These are phyloP conservation scores for Cottus gobio DNA, from an alignment of 2,113 vertebrate genomes.

Conservation along the genomic window DNA sequence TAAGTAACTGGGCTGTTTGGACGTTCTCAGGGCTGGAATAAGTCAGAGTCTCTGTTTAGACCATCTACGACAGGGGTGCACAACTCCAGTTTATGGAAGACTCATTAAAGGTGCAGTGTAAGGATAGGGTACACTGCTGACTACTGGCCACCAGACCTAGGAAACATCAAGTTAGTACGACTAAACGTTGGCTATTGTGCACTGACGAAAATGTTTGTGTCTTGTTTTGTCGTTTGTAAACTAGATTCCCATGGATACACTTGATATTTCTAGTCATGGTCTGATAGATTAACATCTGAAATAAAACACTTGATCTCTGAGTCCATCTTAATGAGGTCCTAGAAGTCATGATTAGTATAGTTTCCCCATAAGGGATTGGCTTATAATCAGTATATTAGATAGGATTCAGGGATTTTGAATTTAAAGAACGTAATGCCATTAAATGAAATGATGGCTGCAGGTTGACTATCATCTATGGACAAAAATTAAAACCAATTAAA, in stretches of 20 bases:
- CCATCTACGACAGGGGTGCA: constrained; percentile 50
- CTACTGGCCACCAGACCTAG: background rate
- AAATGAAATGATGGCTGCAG: constrained; percentile 3
- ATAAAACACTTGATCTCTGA: background rate
- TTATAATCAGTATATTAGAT: background rate
- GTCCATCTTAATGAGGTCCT: background rate
- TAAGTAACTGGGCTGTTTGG: constrained; percentile 50
- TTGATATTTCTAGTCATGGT: background rate
- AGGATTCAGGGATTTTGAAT: background rate
- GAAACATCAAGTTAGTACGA: background rate
- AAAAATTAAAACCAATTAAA: constrained; percentile 23
- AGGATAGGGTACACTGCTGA: background rate
- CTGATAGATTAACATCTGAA: background rate
- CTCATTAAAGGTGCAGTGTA: background rate
- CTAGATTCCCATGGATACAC: background rate
- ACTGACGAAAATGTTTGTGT: background rate
- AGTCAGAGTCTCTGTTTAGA: constrained; percentile 39
- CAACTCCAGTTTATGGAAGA: constrained; percentile 60
- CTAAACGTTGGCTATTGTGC: background rate
- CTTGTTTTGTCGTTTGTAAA: background rate
- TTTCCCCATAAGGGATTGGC: background rate
- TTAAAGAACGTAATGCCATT: background rate
- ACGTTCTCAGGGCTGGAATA: constrained; percentile 40
- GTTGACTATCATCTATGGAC: background rate
- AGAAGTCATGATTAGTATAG: background rate